These are phyloP conservation scores for Meghimatium bilineatum DNA, from an alignment of 2,888 invertebrate species.

Conservation along the genomic window DNA sequence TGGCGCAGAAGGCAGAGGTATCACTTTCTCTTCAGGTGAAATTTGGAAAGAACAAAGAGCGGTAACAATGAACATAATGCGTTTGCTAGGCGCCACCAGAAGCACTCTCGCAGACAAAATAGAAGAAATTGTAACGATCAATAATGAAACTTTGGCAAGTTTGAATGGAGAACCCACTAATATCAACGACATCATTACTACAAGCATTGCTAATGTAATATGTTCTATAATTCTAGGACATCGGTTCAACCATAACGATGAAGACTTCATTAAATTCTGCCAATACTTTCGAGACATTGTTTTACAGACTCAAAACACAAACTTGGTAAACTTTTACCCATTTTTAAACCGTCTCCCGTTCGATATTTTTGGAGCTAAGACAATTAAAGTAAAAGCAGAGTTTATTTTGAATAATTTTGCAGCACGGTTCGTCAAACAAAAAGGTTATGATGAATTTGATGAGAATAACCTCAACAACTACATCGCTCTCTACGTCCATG, in stretches of 20 bases:
- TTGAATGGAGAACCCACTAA: neutral
- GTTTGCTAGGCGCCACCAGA: neutral
- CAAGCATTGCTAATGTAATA: conserved; percentile 4
- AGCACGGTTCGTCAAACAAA: neutral
- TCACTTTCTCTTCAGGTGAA: neutral
- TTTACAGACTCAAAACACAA: neutral
- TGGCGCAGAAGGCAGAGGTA: neutral
- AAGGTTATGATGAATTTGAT: conserved; percentile 12
- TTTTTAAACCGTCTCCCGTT: neutral
- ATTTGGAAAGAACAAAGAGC: conserved; percentile 1
- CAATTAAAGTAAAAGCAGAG: neutral
- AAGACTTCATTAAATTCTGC: neutral
- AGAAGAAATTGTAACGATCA: neutral
- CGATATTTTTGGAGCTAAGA: conserved; percentile 3
- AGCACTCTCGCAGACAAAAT: neutral
- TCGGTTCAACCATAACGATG: neutral
- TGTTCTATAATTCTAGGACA: conserved; percentile 8
- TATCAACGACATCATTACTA: neutral
- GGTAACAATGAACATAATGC: neutral
- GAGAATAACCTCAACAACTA: conserved; percentile 11
- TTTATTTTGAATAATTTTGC: neutral
- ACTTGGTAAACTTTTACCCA: neutral
- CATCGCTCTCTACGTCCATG: conserved; percentile 10
- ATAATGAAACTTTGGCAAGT: neutral
- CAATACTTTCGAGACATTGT: neutral